Evolutionary conservation across 2,888 invertebrate genomes (phyloP).

Genomic region (Kuschelorhynchus macadamiae): DNA sequence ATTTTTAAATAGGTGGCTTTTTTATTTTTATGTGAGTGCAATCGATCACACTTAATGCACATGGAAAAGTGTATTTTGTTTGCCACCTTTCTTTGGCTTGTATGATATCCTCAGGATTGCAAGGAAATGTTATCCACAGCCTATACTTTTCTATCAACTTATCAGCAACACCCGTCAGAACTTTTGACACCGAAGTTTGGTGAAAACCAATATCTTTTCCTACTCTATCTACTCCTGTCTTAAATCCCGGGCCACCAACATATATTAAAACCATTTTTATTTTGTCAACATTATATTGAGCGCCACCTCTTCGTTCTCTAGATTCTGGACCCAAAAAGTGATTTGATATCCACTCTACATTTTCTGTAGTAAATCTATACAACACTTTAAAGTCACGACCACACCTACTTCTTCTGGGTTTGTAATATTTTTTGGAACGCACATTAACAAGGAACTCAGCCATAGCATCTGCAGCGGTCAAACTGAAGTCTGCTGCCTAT

Average conservation of each 20-base stretch:
- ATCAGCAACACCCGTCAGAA: constrained; percentile 5
- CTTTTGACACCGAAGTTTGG: too few species aligned
- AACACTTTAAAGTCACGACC: too few species aligned
- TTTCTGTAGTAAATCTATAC: constrained; percentile 18
- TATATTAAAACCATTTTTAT: constrained; percentile 10
- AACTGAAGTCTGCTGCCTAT: too few species aligned
- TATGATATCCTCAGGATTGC: background rate
- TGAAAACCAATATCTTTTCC: constrained; percentile 16
- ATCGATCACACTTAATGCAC: too few species aligned
- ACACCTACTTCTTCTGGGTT: too few species aligned
- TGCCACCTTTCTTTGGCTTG: constrained; percentile 10
- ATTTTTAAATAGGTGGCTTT: too few species aligned
- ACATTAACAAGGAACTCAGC: too few species aligned
- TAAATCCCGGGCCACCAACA: background rate
- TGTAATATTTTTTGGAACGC: too few species aligned
- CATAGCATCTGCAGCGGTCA: too few species aligned
- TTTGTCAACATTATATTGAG: background rate
- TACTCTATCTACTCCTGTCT: background rate
- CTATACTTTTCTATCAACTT: background rate
- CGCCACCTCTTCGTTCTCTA: constrained; percentile 13
- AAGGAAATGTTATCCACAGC: too few species aligned
- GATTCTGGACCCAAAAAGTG: constrained; percentile 9
- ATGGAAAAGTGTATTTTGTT: background rate
- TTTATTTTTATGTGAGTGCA: too few species aligned
- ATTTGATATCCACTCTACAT: constrained; percentile 14